Conservation (phyloP, 2,113 vertebrate species). For the Psittacara wagleri region DNA sequence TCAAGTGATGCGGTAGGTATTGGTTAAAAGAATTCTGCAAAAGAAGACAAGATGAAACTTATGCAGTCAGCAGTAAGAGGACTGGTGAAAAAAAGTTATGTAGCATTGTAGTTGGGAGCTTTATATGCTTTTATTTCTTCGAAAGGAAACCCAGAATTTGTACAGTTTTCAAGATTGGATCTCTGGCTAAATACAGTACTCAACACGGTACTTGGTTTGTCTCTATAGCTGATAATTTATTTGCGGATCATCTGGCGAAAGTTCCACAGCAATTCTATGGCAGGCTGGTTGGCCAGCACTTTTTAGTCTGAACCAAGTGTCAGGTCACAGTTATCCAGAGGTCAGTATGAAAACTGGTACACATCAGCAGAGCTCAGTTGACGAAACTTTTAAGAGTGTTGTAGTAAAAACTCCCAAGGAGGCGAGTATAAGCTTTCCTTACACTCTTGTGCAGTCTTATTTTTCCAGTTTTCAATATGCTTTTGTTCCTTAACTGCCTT, state of each 20-base stretch:
- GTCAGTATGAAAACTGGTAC: neutral
- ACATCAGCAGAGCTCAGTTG: neutral
- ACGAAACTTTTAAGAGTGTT: neutral
- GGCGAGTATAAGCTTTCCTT: neutral
- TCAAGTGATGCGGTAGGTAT: neutral
- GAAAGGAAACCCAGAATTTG: neutral
- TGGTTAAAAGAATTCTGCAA: neutral
- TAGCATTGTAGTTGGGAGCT: neutral
- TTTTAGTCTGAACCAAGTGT: neutral
- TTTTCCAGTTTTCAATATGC: neutral
- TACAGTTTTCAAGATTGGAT: neutral
- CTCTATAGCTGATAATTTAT: neutral
- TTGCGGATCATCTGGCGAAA: neutral
- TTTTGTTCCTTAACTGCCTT: neutral
- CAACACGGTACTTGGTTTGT: neutral
- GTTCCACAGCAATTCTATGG: neutral
- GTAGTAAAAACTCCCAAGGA: neutral
- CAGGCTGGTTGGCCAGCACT: neutral
- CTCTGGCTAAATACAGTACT: neutral
- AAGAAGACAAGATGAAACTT: neutral
- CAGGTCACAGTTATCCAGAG: neutral
- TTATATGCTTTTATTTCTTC: neutral
- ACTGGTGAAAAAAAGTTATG: neutral
- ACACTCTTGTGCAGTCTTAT: neutral
- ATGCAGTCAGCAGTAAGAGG: neutral